Base-by-base conservation (phyloP, 2,113 vertebrate species). In the Muntiacus reevesi region DNA sequence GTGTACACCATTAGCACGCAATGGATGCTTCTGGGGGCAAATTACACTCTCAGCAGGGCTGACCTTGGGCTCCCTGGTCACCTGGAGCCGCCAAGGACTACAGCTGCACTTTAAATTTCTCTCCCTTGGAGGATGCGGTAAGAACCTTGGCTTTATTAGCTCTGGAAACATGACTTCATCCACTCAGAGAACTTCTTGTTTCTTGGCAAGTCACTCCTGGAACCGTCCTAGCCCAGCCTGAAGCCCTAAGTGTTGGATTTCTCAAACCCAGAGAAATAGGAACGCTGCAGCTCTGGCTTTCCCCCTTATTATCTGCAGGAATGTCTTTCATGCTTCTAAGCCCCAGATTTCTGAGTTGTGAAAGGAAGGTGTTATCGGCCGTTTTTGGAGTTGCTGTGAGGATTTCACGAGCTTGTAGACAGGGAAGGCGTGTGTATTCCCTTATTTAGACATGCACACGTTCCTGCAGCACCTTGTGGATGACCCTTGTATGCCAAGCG, bases 121-220 rank as follows among this genome's bases (percentile, higher is more conserved):
- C 71, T 89, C 45, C 59, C 64, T 52, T 27, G 16, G 40, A 90
- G 74, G 60, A 78, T 76, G 71, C n/a, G 1, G n/a, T 55, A 43
- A 96, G 92, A 97, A 85, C 33, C 30, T 76, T 55, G 87, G 83
- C 27, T 97, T 95, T 45, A 40, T 94, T 28, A 45, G 52, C 52
- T n/a, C 96, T 94, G 43, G 93, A 81, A 92, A 60, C 92, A 86
- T 94, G 19, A 45, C 87, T 96, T 89, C 23, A 55, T 47, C 64
- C 54, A 57, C 89, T 84, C 17, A 9, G 76, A 78, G 88, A 87
- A 50, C 91, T 94, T 93, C n/a, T 87, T 95, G 87, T 92, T 59
- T 94, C 95, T 94, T 96, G 94, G 95, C 87, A 62, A 59, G 94
- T 83, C 33, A 16, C 88, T 96, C 36, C 10, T 64, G 43, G 60